phyloP scores from a whole-genome alignment of 2,888 invertebrate genomes.

The Mesochorus sp. region DNA sequence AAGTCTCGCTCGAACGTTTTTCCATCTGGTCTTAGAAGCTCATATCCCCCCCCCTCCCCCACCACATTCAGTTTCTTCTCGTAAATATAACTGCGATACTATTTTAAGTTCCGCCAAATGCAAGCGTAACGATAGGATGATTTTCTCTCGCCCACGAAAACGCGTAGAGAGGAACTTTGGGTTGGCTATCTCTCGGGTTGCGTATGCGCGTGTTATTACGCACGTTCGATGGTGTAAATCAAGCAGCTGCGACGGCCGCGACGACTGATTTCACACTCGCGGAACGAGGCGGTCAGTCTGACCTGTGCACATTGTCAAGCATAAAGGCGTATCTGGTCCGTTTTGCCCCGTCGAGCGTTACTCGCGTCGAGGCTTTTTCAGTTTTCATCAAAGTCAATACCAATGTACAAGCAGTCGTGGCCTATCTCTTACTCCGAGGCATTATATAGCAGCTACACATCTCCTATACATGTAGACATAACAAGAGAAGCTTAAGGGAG shows the following conservation, averaged over 20 bases:
- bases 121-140: slow-evolving; percentile 73
- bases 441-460: slow-evolving; percentile 23
- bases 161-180: too few relatives aligned
- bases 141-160: slow-evolving; percentile 31
- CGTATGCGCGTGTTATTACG: slow-evolving; percentile 55
- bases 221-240: slow-evolving; percentile 75
- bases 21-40: slow-evolving; percentile 7
- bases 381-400: neutral
- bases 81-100: slow-evolving; percentile 66
- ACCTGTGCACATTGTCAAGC: neutral
- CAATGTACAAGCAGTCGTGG: neutral
- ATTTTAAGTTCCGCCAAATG: slow-evolving; percentile 76
- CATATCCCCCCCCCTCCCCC: slow-evolving; percentile 33
- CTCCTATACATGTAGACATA: slow-evolving; percentile 42
- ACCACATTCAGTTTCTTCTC: slow-evolving; percentile 44
- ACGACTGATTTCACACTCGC: slow-evolving; percentile 74
- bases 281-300: slow-evolving; percentile 36
- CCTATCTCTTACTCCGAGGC: neutral
- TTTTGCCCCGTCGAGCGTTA: neutral
- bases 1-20: neutral
- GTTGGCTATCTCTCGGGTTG: too few relatives aligned
- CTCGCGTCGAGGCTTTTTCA: neutral
- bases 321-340: neutral
- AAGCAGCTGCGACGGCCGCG: slow-evolving; percentile 74
- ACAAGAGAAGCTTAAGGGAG: neutral